phyloP scores from a whole-genome alignment of 2,888 invertebrate species.

The Hypena proboscidalis region DNA sequence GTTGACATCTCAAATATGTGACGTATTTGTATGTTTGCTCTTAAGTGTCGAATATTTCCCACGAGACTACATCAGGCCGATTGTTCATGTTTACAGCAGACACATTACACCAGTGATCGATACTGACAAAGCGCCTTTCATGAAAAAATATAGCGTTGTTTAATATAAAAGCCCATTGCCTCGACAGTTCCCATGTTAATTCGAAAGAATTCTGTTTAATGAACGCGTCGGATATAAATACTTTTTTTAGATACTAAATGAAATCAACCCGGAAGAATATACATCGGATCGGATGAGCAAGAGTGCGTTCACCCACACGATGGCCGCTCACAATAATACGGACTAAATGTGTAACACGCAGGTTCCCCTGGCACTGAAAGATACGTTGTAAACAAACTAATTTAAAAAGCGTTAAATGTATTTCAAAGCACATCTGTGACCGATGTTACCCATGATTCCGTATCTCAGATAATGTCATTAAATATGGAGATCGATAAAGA shows the following conservation, averaged over 20 bases:
- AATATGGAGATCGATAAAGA: too few relatives aligned
- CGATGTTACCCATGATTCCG: conserved; percentile 12
- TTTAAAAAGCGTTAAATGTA: conserved; percentile 57
- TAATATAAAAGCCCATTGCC: conserved; percentile 8
- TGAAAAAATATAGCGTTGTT: conserved; percentile 21
- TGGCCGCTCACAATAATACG: conserved; percentile 63
- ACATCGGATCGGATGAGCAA: conserved; percentile 56
- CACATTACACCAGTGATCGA: conserved; percentile 23
- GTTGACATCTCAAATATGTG: conserved; percentile 21
- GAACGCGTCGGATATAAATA: conserved; percentile 41
- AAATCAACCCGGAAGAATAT: conserved; percentile 61
- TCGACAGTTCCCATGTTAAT: conserved; percentile 13
- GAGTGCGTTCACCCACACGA: conserved; percentile 71
- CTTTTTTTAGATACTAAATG: conserved; percentile 40
- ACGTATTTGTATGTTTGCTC: conserved; percentile 18
- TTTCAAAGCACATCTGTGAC: conserved; percentile 43
- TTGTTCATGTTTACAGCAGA: conserved; percentile 27
- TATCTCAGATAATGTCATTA: too few relatives aligned
- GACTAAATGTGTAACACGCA: conserved; percentile 62
- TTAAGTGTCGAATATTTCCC: conserved; percentile 27
- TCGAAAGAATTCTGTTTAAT: conserved; percentile 11
- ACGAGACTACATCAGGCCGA: conserved; percentile 33
- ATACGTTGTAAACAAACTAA: conserved; percentile 66
- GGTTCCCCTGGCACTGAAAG: conserved; percentile 63
- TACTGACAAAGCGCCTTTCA: conserved; percentile 32